Conservation (phyloP, 2,888 invertebrate genomes). For the Galeopsomyia nigrocyanea region DNA sequence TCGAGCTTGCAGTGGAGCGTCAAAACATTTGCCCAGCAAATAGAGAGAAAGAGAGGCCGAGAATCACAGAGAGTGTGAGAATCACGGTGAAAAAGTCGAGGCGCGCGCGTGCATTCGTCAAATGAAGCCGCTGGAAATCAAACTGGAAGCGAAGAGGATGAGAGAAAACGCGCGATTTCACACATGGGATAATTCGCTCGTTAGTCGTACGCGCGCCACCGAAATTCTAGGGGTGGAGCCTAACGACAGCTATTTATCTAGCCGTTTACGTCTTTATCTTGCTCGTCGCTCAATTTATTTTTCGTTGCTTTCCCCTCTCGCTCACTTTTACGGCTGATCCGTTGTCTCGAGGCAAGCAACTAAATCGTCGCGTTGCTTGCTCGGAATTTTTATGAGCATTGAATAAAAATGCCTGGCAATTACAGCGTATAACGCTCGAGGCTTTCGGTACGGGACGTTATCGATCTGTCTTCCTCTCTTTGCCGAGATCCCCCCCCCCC, state of each 20-base stretch:
- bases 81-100: too few species aligned
- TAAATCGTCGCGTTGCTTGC: too few species aligned
- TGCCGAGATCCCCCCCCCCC: neutral
- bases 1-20: too few species aligned
- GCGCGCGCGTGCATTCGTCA: too few species aligned
- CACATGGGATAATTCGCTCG: conserved; percentile 17
- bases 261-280: conserved; percentile 22
- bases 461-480: neutral
- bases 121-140: too few species aligned
- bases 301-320: neutral
- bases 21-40: too few species aligned
- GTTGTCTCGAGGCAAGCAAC: neutral
- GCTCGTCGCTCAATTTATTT: neutral
- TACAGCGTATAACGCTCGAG: too few species aligned
- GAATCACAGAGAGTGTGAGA: too few species aligned
- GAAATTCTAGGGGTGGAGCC: conserved; percentile 9
- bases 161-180: conserved; percentile 11
- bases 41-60: too few species aligned
- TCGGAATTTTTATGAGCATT: too few species aligned
- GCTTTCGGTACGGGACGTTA: too few species aligned
- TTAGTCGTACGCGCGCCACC: conserved; percentile 6
- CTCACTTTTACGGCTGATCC: conserved; percentile 19
- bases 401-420: too few species aligned
- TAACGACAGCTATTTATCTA: conserved; percentile 57
- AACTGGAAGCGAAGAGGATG: neutral